A percentile compares a stretch with the other conserved stretches of the same genome.
These are phyloP conservation scores for Myotis vivesi DNA, from an alignment of 2,797 vertebrate genomes.

Conservation along the genomic window DNA sequence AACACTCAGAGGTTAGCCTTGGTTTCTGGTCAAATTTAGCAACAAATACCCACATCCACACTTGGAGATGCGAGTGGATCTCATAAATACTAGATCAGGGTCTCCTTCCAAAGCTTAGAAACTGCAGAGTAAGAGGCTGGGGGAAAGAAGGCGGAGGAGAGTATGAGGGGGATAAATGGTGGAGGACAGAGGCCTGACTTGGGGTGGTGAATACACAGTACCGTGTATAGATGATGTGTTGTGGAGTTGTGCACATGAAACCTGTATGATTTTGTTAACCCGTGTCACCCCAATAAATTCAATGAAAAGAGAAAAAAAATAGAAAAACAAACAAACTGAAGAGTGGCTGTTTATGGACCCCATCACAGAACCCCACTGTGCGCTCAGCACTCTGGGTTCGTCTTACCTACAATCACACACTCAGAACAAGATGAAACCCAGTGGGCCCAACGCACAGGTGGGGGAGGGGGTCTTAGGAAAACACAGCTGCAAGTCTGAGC, in stretches of 20 bases:
- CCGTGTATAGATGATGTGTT: not conserved
- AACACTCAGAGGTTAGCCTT: not conserved
- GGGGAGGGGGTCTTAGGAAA: not conserved
- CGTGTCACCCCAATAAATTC: not conserved
- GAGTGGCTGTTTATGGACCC: not conserved
- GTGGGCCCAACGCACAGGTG: not conserved
- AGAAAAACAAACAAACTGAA: not conserved
- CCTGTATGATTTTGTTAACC: not conserved
- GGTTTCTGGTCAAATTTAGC: not conserved
- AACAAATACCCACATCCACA: not conserved
- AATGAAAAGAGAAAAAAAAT: not conserved
- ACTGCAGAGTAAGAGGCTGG: not conserved
- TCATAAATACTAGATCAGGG: not conserved
- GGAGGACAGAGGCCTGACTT: not conserved
- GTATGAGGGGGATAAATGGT: not conserved
- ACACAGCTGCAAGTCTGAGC: constrained; percentile 17
- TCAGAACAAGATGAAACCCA: not conserved
- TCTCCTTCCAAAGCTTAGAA: not conserved
- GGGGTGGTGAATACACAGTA: not conserved
- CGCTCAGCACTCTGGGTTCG: not conserved
- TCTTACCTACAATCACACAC: not conserved
- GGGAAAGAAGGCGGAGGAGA: not conserved
- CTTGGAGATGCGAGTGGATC: not conserved
- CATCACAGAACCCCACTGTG: not conserved
- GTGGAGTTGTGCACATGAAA: not conserved